phyloP scores from a whole-genome alignment of 1,140 invertebrate genomes.

The Drosophila biarmipes region DNA sequence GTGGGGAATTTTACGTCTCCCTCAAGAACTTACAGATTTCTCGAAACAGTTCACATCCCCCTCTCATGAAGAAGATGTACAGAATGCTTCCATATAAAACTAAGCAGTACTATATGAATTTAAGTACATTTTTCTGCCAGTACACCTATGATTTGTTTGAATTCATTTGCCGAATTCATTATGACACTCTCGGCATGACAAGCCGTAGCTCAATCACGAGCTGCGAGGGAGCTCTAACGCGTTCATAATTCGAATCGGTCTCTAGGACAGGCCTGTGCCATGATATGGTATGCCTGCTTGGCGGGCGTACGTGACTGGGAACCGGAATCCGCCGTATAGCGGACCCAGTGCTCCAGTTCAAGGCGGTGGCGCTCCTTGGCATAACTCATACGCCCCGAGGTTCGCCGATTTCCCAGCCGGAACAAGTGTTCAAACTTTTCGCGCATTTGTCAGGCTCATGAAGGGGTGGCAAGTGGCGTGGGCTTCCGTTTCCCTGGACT shows the following conservation, averaged over 20 bases:
- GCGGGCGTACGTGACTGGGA: constrained; percentile 37
- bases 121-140: constrained; percentile 1
- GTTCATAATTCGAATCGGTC: constrained; percentile 43
- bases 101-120: too few relatives aligned
- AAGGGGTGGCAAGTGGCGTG: neutral
- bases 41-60: too few relatives aligned
- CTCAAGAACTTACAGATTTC: too few relatives aligned
- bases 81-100: neutral
- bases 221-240: constrained; percentile 29
- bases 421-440: constrained; percentile 33
- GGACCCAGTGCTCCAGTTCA: constrained; percentile 35
- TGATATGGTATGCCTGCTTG: constrained; percentile 28
- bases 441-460: constrained; percentile 35
- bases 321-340: constrained; percentile 12
- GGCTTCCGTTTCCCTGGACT: neutral
- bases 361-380: constrained; percentile 15
- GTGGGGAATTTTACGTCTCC: too few relatives aligned
- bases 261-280: constrained; percentile 28
- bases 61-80: too few relatives aligned
- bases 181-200: constrained; percentile 40
- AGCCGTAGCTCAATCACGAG: constrained; percentile 60
- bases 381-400: constrained; percentile 44
- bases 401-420: neutral
- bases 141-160: constrained; percentile 46
- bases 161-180: constrained; percentile 45